Percentiles rank a stretch among this genome's conserved stretches.
Conservation (phyloP, 2,113 vertebrate genomes). For the Hyaena hyaena region DNA sequence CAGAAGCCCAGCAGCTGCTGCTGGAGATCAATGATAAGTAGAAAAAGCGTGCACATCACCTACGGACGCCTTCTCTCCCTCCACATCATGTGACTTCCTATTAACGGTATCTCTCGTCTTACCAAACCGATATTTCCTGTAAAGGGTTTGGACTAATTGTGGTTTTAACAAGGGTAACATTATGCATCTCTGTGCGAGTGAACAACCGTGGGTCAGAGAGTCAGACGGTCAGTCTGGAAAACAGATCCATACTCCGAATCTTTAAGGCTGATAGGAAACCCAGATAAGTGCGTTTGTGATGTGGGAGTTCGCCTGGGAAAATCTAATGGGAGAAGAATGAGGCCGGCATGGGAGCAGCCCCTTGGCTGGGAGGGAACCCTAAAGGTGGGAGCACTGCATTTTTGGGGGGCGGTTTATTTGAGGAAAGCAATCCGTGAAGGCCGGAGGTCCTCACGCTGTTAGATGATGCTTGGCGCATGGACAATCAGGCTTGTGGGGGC, state of each 20-base stretch:
- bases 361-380: slow-evolving; percentile 42
- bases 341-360: slow-evolving; percentile 47
- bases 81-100: slow-evolving; percentile 85
- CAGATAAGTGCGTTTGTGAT: slow-evolving; percentile 82
- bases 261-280: slow-evolving; percentile 85
- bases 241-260: slow-evolving; percentile 87
- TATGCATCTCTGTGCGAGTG: slow-evolving; percentile 80
- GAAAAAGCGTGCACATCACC: slow-evolving; percentile 7
- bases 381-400: neutral
- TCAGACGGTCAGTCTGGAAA: slow-evolving; percentile 89
- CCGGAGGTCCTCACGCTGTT: neutral
- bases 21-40: slow-evolving; percentile 72
- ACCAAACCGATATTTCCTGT: slow-evolving; percentile 91
- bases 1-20: slow-evolving; percentile 48
- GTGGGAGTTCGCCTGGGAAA: slow-evolving; percentile 79
- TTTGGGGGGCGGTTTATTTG: neutral
- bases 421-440: neutral
- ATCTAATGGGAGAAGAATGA: slow-evolving; percentile 58
- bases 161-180: slow-evolving; percentile 87
- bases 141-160: slow-evolving; percentile 89
- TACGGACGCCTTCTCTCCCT: slow-evolving; percentile 26
- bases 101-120: slow-evolving; percentile 85
- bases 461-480: too few species aligned
- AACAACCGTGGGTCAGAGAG: slow-evolving; percentile 84
- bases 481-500: neutral